Percentiles rank a stretch among this genome's conserved stretches.
These are phyloP conservation scores for Muscicapa comitata DNA, from an alignment of 2,797 vertebrate genomes.

Conservation along the genomic window DNA sequence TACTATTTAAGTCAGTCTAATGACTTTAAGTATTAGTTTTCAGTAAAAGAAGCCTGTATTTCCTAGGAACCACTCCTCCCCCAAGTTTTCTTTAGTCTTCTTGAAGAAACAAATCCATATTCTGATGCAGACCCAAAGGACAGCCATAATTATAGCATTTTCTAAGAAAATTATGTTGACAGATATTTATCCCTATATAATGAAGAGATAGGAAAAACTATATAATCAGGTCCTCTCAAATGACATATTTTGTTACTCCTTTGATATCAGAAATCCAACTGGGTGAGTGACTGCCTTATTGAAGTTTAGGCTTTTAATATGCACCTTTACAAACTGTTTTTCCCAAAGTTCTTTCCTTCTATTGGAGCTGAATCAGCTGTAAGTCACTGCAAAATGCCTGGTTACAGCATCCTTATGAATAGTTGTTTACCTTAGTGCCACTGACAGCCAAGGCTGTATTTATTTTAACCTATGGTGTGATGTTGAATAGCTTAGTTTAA, in stretches of 20 bases:
- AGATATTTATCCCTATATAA: background rate
- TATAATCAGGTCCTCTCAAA: background rate
- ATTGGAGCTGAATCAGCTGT: background rate
- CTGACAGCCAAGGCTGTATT: background rate
- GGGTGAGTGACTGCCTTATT: background rate
- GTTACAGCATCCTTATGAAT: background rate
- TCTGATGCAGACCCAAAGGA: background rate
- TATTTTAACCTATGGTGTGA: background rate
- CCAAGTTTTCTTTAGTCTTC: background rate
- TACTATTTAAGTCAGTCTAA: background rate
- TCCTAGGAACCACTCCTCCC: background rate
- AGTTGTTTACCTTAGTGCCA: background rate
- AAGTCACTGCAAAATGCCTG: background rate
- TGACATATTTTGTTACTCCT: background rate
- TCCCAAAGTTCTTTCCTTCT: background rate
- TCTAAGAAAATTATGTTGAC: background rate
- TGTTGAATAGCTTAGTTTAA: background rate
- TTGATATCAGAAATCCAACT: background rate
- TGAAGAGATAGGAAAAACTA: background rate
- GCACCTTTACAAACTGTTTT: background rate
- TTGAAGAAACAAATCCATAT: background rate
- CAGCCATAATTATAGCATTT: background rate
- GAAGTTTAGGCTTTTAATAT: background rate
- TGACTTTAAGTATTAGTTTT: background rate
- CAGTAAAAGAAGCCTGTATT: background rate